Evolutionary conservation across 2,797 vertebrate species (phyloP).

Genomic region (Brotula barbata): DNA sequence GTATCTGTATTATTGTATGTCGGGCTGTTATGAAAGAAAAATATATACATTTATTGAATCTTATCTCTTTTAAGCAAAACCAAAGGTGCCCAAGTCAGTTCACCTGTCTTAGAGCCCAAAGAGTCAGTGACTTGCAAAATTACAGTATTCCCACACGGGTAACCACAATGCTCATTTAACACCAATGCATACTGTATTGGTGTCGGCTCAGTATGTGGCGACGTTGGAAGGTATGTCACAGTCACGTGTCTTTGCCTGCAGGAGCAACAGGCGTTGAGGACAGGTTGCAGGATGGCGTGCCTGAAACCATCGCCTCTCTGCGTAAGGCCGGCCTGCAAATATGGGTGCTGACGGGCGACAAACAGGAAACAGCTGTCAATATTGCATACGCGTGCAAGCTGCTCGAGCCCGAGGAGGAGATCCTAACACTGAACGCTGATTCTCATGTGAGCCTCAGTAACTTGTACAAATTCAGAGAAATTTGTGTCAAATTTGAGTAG

Average conservation of each 20-base stretch:
- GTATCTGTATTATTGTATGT: too few relatives aligned
- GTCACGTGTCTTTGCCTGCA: slow-evolving; percentile 50
- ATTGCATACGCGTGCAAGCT: slow-evolving; percentile 96
- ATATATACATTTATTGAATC: too few relatives aligned
- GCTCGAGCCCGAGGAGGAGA: slow-evolving; percentile 92
- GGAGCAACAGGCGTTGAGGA: slow-evolving; percentile 97
- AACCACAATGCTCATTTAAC: too few relatives aligned
- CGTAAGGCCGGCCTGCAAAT: slow-evolving; percentile 93
- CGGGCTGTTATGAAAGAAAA: too few relatives aligned
- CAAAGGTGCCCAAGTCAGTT: too few relatives aligned
- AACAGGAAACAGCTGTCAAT: slow-evolving; percentile 97
- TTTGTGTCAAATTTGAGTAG: too few relatives aligned
- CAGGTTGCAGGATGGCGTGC: slow-evolving; percentile 94
- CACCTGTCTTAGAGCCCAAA: too few relatives aligned
- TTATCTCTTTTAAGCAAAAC: too few relatives aligned
- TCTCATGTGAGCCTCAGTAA: slow-evolving; percentile 82
- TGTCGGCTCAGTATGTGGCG: not conserved
- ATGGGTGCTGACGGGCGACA: slow-evolving; percentile 98
- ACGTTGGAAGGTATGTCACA: slow-evolving; percentile 6
- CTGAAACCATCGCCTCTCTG: slow-evolving; percentile 90
- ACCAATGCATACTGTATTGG: not conserved
- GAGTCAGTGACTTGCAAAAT: too few relatives aligned
- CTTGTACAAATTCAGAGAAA: not conserved
- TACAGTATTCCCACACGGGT: too few relatives aligned
- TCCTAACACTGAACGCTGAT: slow-evolving; percentile 93